phyloP scores from a whole-genome alignment of 2,888 invertebrate species.

The Eristalis arbustorum region DNA sequence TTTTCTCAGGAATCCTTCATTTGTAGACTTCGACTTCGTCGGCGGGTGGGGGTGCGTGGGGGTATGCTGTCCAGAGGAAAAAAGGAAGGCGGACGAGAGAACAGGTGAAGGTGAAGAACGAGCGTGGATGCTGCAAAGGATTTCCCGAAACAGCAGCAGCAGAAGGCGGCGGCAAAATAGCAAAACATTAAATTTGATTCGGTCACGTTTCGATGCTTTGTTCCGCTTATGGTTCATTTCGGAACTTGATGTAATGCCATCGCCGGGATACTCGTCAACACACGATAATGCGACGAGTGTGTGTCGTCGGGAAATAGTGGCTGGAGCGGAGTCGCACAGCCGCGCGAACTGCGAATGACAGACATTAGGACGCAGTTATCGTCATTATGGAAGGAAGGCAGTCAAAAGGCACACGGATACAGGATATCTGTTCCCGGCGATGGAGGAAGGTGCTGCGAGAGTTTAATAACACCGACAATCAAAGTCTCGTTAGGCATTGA shows the following conservation, averaged over 20 bases:
- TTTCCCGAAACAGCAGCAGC: neutral
- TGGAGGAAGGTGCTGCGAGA: neutral
- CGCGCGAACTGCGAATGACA: neutral
- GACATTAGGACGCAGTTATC: slow-evolving; percentile 31
- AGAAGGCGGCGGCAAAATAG: slow-evolving; percentile 63
- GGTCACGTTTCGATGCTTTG: slow-evolving; percentile 79
- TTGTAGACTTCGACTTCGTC: slow-evolving; percentile 6
- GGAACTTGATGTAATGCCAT: slow-evolving; percentile 68
- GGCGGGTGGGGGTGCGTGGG: neutral
- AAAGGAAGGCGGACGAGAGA: neutral
- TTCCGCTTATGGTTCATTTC: slow-evolving; percentile 79
- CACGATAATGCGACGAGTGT: slow-evolving; percentile 61
- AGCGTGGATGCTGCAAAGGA: neutral
- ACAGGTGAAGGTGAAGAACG: slow-evolving; percentile 57
- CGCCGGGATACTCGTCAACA: slow-evolving; percentile 69
- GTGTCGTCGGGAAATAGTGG: slow-evolving; percentile 6
- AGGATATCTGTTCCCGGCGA: neutral
- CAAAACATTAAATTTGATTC: slow-evolving; percentile 78
- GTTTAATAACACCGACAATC: slow-evolving; percentile 63
- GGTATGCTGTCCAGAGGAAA: neutral
- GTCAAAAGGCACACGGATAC: slow-evolving; percentile 23
- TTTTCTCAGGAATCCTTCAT: slow-evolving; percentile 62
- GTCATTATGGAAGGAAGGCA: slow-evolving; percentile 12
- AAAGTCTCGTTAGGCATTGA: slow-evolving; percentile 62
- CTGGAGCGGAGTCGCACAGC: neutral